Conservation (phyloP, 2,888 invertebrate genomes). For the Nasonovia ribisnigri region DNA sequence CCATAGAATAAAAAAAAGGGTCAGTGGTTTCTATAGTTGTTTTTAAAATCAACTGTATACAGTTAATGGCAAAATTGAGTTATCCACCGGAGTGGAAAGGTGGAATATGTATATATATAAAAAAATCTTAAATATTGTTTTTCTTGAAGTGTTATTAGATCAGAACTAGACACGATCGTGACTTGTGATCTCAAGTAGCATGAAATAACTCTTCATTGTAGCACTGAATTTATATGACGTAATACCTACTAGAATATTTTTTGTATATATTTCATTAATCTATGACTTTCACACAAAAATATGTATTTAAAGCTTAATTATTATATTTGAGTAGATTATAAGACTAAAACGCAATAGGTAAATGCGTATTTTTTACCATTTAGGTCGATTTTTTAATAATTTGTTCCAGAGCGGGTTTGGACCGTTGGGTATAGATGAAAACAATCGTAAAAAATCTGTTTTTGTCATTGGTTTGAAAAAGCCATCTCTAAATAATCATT, state of each 20-base stretch:
- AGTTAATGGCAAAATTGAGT: constrained; percentile 38
- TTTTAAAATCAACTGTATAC: background rate
- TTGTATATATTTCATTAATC: background rate
- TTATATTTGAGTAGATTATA: background rate
- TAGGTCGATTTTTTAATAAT: background rate
- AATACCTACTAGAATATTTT: background rate
- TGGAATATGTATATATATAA: background rate
- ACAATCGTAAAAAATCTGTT: background rate
- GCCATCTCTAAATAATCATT: background rate
- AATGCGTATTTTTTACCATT: background rate
- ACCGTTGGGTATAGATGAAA: background rate
- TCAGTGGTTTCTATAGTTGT: background rate
- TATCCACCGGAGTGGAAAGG: background rate
- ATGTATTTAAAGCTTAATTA: background rate
- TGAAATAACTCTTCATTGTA: background rate
- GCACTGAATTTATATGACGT: background rate
- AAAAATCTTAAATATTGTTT: constrained; percentile 35
- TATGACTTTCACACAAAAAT: background rate
- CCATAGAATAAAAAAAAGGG: background rate
- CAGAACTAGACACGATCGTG: background rate
- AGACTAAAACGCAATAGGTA: background rate
- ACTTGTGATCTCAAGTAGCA: background rate
- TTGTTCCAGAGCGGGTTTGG: background rate
- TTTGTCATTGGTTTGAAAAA: constrained; percentile 11
- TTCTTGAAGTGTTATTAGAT: constrained; percentile 9